A percentile compares a stretch with the other conserved stretches of the same genome.
Evolutionary conservation across 1,140 invertebrate genomes (phyloP).

Genomic region (Philopotamus ludificatus): DNA sequence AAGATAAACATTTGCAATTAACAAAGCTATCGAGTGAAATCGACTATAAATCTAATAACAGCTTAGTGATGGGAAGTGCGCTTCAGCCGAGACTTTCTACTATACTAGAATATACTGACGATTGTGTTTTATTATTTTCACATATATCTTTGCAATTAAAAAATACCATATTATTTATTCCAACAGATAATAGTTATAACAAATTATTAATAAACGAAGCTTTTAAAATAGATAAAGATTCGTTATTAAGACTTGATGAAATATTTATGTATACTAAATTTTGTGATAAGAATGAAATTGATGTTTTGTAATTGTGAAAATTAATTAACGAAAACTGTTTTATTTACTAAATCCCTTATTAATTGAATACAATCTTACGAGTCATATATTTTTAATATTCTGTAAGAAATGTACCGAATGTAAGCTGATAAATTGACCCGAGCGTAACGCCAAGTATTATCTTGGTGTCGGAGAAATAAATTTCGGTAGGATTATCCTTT

Average conservation of each 20-base stretch:
- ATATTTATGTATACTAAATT: constrained; percentile 51
- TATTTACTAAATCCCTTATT: no score
- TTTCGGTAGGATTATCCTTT: no score
- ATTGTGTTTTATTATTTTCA: constrained; percentile 47
- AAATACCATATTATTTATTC: constrained; percentile 44
- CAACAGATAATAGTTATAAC: constrained; percentile 25
- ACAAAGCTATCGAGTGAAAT: constrained; percentile 46
- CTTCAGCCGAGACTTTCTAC: constrained; percentile 49
- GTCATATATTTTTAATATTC: no score
- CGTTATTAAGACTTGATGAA: constrained; percentile 46
- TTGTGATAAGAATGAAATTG: constrained; percentile 48
- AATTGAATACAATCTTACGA: no score
- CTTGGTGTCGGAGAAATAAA: no score
- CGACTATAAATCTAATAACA: constrained; percentile 43
- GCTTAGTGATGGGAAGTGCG: constrained; percentile 47
- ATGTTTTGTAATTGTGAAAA: no score
- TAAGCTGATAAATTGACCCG: no score
- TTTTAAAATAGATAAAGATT: constrained; percentile 46
- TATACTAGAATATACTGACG: constrained; percentile 48
- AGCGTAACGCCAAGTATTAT: no score
- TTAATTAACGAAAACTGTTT: no score
- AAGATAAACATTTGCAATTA: constrained; percentile 45
- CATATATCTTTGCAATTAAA: constrained; percentile 49
- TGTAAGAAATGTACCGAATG: no score
- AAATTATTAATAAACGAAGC: constrained; percentile 7